Conservation (phyloP, 2,113 vertebrate species). For the Terrapene triunguis region DNA sequence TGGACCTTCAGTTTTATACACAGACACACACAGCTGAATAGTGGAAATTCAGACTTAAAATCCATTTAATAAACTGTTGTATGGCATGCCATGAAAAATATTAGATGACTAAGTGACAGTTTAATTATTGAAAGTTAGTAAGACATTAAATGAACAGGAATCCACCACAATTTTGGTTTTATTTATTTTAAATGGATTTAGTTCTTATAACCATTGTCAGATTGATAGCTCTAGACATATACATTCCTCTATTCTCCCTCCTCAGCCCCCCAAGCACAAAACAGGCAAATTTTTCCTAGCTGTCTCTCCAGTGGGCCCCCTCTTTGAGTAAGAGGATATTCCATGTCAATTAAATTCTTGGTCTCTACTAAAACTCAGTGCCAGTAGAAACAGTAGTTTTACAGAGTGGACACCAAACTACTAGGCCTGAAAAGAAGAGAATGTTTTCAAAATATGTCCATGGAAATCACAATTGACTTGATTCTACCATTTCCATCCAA, state of each 20-base stretch:
- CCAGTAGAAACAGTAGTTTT: slow-evolving; percentile 39
- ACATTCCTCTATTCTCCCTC: slow-evolving; percentile 57
- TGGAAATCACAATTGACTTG: slow-evolving; percentile 15
- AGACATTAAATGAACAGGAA: slow-evolving; percentile 18
- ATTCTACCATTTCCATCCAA: slow-evolving; percentile 37
- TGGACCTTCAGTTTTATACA: not conserved
- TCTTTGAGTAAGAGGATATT: slow-evolving; percentile 58
- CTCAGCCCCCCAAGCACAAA: not conserved
- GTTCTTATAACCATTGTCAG: not conserved
- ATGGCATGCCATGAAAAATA: slow-evolving; percentile 1
- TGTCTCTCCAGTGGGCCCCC: slow-evolving; percentile 49
- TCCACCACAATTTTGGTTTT: slow-evolving; percentile 33
- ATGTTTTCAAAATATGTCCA: slow-evolving; percentile 17
- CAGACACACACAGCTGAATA: not conserved
- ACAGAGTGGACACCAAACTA: not conserved
- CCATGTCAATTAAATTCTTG: slow-evolving; percentile 59
- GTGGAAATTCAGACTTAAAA: not conserved
- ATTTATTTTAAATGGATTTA: slow-evolving; percentile 49
- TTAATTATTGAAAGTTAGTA: slow-evolving; percentile 23
- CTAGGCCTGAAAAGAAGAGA: slow-evolving; percentile 4
- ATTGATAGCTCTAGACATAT: slow-evolving; percentile 52
- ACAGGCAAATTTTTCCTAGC: slow-evolving; percentile 60
- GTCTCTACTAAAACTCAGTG: not conserved
- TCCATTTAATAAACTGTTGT: not conserved
- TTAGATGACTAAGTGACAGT: slow-evolving; percentile 23